Percentiles rank a stretch among this genome's conserved stretches.
These are phyloP conservation scores for Hippocampus kuda DNA, from an alignment of 2,797 vertebrate species.

Conservation along the genomic window DNA sequence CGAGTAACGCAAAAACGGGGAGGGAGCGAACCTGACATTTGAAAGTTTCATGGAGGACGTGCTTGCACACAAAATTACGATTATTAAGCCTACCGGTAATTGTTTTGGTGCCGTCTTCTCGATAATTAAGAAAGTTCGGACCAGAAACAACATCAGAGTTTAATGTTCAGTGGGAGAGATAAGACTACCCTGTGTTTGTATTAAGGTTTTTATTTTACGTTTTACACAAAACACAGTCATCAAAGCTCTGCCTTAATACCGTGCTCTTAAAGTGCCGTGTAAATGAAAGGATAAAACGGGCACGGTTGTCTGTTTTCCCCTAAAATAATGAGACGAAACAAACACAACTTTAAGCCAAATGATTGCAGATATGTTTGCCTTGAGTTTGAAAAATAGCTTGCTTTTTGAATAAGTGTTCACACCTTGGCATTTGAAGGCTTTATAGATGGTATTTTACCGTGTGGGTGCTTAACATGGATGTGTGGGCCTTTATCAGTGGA, in stretches of 20 bases:
- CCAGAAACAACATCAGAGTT: constrained; percentile 26
- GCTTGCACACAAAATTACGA: constrained; percentile 44
- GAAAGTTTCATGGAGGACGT: constrained; percentile 56
- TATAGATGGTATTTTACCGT: constrained; percentile 6
- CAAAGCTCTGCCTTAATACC: constrained; percentile 16
- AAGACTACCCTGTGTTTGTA: constrained; percentile 14
- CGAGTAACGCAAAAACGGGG: background rate
- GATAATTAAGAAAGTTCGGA: constrained; percentile 17
- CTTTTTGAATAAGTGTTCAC: constrained; percentile 21
- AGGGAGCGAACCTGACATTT: constrained; percentile 35
- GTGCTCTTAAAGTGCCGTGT: constrained; percentile 10
- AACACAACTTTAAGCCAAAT: background rate
- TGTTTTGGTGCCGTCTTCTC: constrained; percentile 37
- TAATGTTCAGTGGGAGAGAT: constrained; percentile 27
- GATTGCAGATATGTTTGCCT: background rate
- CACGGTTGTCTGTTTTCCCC: background rate
- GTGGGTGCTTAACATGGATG: background rate
- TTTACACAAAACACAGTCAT: constrained; percentile 21
- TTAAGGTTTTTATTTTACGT: constrained; percentile 18
- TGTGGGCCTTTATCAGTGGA: constrained; percentile 9
- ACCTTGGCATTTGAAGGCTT: constrained; percentile 51
- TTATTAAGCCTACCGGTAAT: constrained; percentile 23
- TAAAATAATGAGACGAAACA: background rate
- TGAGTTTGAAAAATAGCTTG: constrained; percentile 35
- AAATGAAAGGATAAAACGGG: background rate